These are phyloP conservation scores for Spodoptera littoralis DNA, from an alignment of 2,888 invertebrate species.

Conservation along the genomic window DNA sequence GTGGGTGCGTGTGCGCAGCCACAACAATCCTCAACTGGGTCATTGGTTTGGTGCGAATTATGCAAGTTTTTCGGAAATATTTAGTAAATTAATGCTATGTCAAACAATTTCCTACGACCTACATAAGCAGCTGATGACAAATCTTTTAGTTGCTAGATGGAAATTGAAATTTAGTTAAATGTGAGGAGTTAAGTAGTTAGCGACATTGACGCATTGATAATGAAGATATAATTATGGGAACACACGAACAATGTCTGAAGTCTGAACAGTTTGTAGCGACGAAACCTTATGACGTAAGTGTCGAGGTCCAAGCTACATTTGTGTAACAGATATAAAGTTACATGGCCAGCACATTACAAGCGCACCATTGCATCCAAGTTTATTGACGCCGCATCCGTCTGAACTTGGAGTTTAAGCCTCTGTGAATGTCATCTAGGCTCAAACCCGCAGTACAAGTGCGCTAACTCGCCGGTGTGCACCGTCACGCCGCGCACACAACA, in stretches of 20 bases:
- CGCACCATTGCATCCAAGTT: slow-evolving; percentile 71
- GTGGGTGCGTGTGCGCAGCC: slow-evolving; percentile 15
- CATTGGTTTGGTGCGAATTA: slow-evolving; percentile 38
- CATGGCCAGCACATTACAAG: slow-evolving; percentile 71
- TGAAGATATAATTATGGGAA: slow-evolving; percentile 48
- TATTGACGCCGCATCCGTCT: slow-evolving; percentile 82
- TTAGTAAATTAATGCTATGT: slow-evolving; percentile 22
- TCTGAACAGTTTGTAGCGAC: slow-evolving; percentile 27
- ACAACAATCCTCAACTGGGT: slow-evolving; percentile 42
- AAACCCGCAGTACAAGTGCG: slow-evolving; percentile 84
- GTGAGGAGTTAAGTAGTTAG: slow-evolving; percentile 1
- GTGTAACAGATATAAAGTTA: slow-evolving; percentile 73
- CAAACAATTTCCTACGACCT: slow-evolving; percentile 33
- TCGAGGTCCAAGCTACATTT: slow-evolving; percentile 34
- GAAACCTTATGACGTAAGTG: slow-evolving; percentile 44
- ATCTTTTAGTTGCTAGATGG: slow-evolving; percentile 11
- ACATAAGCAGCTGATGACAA: slow-evolving; percentile 44
- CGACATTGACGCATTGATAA: slow-evolving; percentile 46
- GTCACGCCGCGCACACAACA: slow-evolving; percentile 55
- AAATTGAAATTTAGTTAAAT: not conserved
- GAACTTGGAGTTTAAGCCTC: slow-evolving; percentile 85
- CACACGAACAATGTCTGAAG: slow-evolving; percentile 42
- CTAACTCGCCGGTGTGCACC: slow-evolving; percentile 81
- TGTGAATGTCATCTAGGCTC: slow-evolving; percentile 87
- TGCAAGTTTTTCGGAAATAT: slow-evolving; percentile 46